Base-by-base conservation (phyloP, 2,888 invertebrate genomes). In the Resseliella maxima region DNA sequence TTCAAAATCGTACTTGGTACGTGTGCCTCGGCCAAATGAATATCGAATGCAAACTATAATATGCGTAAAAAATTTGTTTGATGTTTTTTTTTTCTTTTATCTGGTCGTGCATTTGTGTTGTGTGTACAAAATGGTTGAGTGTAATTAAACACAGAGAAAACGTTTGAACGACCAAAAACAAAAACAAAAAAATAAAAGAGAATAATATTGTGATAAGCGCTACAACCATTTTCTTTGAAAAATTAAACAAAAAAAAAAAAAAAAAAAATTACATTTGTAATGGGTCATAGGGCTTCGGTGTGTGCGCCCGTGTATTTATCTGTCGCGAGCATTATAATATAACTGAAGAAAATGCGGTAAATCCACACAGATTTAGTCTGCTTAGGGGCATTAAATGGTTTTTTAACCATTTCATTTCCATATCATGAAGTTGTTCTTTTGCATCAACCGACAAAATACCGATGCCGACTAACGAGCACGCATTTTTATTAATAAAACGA, bases 401-500 rank as follows among this genome's bases (percentile, higher is more conserved):
- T 12, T 59, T 59, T 59, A 12, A 59, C 21, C 27, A 31, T 72
- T 72, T 72, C 35, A 72, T 72, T 72, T 18, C n/a, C 27, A 18
- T 59, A n/a, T 3, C 27, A 59, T 18, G 31, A 24, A n/a, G 0
- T 31, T n/a, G n/a, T 72, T 31, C 35, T 31, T 59, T 21, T 21
- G 50, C 50, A 41, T 41, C 41, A 41, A 8, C 41, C 6, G 41
- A 41, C 41, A 41, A 59, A 59, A 59, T 59, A 24, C 72, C 72
- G 10, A 72, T 72, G 72, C 15, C 35, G 72, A 31, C 72, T 72
- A 72, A 72, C 31, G 72, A 72, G 18, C 72, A 15, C 31, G 31
- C n/a, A n/a, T n/a, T 72, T 72, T 72, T 72, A 72, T 72, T 72
- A 72, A 72, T 72, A 72, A 72, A 72, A 72, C 31, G 31, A 31